These are phyloP conservation scores for Brachionus sp. DNA, from an alignment of 1,140 invertebrate species.

Conservation along the genomic window DNA sequence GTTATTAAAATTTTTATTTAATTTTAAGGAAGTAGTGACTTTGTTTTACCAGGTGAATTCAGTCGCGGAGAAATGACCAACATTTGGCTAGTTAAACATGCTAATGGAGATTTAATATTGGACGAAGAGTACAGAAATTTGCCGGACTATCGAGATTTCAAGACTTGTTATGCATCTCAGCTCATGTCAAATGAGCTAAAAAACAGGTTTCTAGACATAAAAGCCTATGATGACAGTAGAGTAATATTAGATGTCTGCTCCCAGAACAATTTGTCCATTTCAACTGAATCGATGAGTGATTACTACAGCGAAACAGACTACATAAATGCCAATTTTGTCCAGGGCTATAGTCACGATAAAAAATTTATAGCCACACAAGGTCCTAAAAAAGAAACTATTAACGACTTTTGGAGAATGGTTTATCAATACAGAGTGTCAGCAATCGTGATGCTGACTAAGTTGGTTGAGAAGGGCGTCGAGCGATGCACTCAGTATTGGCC, in stretches of 20 bases:
- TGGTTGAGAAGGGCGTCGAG: conserved; percentile 77
- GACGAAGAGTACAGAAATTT: conserved; percentile 45
- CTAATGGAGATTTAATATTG: conserved; percentile 42
- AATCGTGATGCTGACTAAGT: conserved; percentile 84
- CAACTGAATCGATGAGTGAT: conserved; percentile 2
- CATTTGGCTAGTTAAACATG: conserved; percentile 38
- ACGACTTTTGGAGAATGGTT: conserved; percentile 93
- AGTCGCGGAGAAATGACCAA: conserved; percentile 29
- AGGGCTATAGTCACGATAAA: conserved; percentile 94
- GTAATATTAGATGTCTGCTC: background rate
- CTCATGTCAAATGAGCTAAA: background rate
- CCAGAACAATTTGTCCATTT: conserved; percentile 12
- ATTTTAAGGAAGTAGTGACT: conserved; percentile 1
- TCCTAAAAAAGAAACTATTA: conserved; percentile 82
- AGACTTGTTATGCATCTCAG: conserved; percentile 15
- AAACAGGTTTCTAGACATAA: conserved; percentile 35
- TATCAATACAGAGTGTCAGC: conserved; percentile 87
- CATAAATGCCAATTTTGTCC: conserved; percentile 95
- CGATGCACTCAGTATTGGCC: conserved; percentile 96
- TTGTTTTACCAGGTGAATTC: conserved; percentile 29
- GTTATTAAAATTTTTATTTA: no score
- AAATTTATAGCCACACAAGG: conserved; percentile 97
- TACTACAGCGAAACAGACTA: conserved; percentile 66
- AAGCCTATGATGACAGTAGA: conserved; percentile 41
- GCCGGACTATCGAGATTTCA: conserved; percentile 19